Conservation (phyloP, 2,888 invertebrate species). For the Ophion ventricosus region DNA sequence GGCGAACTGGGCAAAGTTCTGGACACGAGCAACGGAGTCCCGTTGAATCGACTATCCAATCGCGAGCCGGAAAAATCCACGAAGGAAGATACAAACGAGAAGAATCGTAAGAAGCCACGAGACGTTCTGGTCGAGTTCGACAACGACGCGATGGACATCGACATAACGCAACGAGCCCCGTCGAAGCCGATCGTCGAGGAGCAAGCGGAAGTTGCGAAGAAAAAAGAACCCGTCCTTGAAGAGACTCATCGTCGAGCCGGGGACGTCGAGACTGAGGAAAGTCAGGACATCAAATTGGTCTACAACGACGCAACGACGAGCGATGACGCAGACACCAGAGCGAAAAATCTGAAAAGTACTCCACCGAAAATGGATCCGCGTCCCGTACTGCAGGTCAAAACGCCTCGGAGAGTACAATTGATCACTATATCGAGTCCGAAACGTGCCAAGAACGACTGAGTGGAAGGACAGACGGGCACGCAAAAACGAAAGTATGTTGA, state of each 20-base stretch:
- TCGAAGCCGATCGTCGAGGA: background rate
- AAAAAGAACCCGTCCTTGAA: constrained; percentile 39
- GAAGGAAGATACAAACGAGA: constrained; percentile 1
- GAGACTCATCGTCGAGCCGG: constrained; percentile 11
- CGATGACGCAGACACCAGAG: constrained; percentile 68
- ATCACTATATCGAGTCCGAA: constrained; percentile 92
- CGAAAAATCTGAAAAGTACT: constrained; percentile 71
- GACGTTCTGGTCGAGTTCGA: constrained; percentile 72
- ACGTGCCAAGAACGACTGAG: constrained; percentile 85
- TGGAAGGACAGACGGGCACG: background rate
- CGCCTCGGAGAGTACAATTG: constrained; percentile 88
- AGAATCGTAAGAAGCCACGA: constrained; percentile 12
- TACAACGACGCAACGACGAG: constrained; percentile 84
- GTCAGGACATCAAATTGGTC: constrained; percentile 86
- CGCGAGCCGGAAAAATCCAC: constrained; percentile 10
- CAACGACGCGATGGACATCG: constrained; percentile 79
- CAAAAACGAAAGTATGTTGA: background rate
- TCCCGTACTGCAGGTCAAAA: constrained; percentile 82
- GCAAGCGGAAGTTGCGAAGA: constrained; percentile 25
- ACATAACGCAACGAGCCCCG: constrained; percentile 69
- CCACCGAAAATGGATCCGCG: constrained; percentile 71
- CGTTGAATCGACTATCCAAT: constrained; percentile 31
- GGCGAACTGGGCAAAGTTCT: constrained; percentile 89
- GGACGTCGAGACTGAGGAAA: constrained; percentile 80
- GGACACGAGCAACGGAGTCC: constrained; percentile 79